Evolutionary conservation across 2,797 vertebrate genomes (phyloP).

Genomic region (Schizopygopsis malacanthus): DNA sequence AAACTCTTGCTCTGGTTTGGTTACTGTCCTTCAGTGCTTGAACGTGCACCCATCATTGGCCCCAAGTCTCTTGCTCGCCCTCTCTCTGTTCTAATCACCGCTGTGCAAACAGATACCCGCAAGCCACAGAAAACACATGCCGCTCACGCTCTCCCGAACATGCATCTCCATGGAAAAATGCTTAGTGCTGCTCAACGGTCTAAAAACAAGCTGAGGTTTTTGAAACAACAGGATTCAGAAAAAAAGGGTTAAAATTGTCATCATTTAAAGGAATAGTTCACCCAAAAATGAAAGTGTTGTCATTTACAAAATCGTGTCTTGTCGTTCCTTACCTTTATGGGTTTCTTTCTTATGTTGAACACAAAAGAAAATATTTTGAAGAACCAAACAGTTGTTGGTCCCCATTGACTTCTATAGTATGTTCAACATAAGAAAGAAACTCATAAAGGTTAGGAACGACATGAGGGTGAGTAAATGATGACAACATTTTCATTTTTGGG

Average conservation of each 20-base stretch:
- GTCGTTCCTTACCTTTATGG: neutral
- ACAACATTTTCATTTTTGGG: too few relatives aligned
- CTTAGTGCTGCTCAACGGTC: neutral
- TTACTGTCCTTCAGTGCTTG: conserved; percentile 28
- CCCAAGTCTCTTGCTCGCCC: conserved; percentile 5
- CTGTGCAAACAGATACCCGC: conserved; percentile 45
- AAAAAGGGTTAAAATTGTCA: neutral
- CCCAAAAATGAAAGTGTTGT: neutral
- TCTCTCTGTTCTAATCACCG: conserved; percentile 50
- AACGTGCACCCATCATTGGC: conserved; percentile 28
- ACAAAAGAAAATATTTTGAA: neutral
- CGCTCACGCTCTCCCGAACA: conserved; percentile 14
- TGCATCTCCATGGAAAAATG: conserved; percentile 9
- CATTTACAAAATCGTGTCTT: too few relatives aligned
- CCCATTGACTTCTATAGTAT: neutral
- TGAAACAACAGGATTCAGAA: neutral
- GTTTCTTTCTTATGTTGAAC: neutral
- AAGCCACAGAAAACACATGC: conserved; percentile 29
- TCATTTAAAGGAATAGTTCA: neutral
- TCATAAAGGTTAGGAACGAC: too few relatives aligned
- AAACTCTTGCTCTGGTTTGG: conserved; percentile 43
- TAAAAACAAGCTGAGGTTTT: conserved; percentile 15
- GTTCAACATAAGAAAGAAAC: neutral
- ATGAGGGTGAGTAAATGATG: too few relatives aligned
- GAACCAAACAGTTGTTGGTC: neutral